Evolutionary conservation across 2,888 invertebrate species (phyloP).

Genomic region (Smittia aterrima): DNA sequence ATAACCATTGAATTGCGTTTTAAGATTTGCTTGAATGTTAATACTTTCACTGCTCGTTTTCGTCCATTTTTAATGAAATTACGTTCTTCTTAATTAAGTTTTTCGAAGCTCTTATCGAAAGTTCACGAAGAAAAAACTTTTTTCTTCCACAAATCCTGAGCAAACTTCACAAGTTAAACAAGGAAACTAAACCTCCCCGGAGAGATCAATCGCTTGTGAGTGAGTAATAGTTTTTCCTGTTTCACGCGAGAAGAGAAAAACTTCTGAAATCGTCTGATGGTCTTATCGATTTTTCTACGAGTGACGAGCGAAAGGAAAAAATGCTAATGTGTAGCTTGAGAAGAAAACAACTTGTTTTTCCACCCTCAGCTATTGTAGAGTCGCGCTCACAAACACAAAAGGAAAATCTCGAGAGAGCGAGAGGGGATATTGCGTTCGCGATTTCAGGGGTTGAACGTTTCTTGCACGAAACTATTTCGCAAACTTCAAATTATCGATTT

Average conservation of each 20-base stretch:
- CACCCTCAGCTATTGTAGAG: neutral
- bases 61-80: constrained; percentile 7
- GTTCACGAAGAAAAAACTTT: neutral
- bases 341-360: constrained; percentile 10
- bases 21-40: too few species aligned
- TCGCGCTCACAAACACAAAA: neutral
- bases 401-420: neutral
- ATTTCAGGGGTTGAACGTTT: neutral
- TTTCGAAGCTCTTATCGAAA: too few species aligned
- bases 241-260: neutral
- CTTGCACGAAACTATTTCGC: too few species aligned
- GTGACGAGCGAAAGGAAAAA: constrained; percentile 16
- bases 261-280: constrained; percentile 11
- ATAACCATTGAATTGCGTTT: too few species aligned
- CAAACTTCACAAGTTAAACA: neutral
- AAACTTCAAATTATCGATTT: too few species aligned
- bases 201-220: neutral
- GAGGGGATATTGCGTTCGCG: neutral
- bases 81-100: neutral
- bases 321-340: neutral
- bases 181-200: neutral
- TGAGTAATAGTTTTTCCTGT: constrained; percentile 12
- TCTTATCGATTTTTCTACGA: constrained; percentile 23
- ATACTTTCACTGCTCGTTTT: neutral
- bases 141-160: neutral